These are phyloP conservation scores for Fundulus diaphanus DNA, from an alignment of 2,797 vertebrate genomes.

Conservation along the genomic window DNA sequence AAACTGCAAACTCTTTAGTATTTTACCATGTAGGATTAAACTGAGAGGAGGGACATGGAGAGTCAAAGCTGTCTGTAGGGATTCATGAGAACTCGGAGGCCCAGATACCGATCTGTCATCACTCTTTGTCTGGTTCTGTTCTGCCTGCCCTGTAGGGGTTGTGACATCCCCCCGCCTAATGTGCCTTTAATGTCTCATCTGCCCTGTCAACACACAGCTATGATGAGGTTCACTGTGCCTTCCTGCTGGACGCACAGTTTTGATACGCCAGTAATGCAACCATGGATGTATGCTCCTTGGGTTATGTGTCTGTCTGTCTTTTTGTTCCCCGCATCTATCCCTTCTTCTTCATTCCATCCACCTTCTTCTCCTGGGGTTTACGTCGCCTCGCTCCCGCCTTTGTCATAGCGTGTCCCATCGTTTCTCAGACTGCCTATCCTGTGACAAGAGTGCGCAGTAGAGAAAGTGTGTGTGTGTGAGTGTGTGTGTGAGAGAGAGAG, in stretches of 20 bases:
- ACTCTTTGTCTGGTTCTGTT: conserved; percentile 54
- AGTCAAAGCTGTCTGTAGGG: conserved; percentile 31
- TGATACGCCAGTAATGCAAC: conserved; percentile 60
- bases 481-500: conserved; percentile 10
- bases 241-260: conserved; percentile 50
- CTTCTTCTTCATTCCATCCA: conserved; percentile 53
- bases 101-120: conserved; percentile 64
- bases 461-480: conserved; percentile 22
- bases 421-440: conserved; percentile 60
- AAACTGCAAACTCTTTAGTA: conserved; percentile 19
- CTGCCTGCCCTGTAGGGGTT: conserved; percentile 53
- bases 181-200: conserved; percentile 70
- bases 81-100: conserved; percentile 45
- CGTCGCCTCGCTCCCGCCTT: conserved; percentile 42
- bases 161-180: conserved; percentile 54
- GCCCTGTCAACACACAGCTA: conserved; percentile 68
- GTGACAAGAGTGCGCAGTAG: conserved; percentile 55
- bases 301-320: conserved; percentile 58
- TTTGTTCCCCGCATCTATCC: conserved; percentile 60
- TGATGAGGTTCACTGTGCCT: conserved; percentile 53
- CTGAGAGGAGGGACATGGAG: conserved; percentile 19
- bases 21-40: conserved; percentile 21
- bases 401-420: conserved; percentile 67
- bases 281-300: conserved; percentile 42
- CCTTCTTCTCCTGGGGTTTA: conserved; percentile 54